Percentiles rank a stretch among this genome's conserved stretches.
Conservation (phyloP, 1,140 invertebrate species). For the Lepidurus apus region DNA sequence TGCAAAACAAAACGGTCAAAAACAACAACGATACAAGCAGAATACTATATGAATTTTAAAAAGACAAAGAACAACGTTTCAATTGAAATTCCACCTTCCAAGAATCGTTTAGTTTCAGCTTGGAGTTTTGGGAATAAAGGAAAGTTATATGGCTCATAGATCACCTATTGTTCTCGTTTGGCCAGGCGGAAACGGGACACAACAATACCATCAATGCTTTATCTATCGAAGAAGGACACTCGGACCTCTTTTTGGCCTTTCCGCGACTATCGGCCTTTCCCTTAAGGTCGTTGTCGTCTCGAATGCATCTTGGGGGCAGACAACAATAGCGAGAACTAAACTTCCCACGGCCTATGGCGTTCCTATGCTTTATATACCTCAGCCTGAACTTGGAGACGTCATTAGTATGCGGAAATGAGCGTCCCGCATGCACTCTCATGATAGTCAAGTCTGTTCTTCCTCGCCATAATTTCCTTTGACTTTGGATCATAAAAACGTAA, state of each 20-base stretch:
- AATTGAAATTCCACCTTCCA: neutral
- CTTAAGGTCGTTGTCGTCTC: neutral
- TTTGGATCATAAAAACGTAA: no score
- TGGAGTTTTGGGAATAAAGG: neutral
- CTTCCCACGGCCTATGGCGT: neutral
- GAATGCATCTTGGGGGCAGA: neutral
- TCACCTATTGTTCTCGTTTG: neutral
- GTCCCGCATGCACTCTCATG: neutral
- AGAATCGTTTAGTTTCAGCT: neutral
- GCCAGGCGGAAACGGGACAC: neutral
- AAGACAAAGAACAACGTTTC: neutral
- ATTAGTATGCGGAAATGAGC: constrained; percentile 5
- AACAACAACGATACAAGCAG: constrained; percentile 32
- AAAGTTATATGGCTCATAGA: neutral
- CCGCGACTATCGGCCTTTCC: neutral
- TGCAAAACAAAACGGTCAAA: constrained; percentile 34
- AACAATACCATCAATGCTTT: neutral
- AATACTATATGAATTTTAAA: constrained; percentile 26
- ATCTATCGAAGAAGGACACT: neutral
- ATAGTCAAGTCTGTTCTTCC: neutral
- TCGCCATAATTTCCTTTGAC: no score
- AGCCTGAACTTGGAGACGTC: neutral
- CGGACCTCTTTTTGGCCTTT: neutral
- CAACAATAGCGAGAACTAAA: neutral
- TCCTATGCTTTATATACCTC: neutral